Conservation (phyloP, 2,888 invertebrate species). For the Catocala sponsa region DNA sequence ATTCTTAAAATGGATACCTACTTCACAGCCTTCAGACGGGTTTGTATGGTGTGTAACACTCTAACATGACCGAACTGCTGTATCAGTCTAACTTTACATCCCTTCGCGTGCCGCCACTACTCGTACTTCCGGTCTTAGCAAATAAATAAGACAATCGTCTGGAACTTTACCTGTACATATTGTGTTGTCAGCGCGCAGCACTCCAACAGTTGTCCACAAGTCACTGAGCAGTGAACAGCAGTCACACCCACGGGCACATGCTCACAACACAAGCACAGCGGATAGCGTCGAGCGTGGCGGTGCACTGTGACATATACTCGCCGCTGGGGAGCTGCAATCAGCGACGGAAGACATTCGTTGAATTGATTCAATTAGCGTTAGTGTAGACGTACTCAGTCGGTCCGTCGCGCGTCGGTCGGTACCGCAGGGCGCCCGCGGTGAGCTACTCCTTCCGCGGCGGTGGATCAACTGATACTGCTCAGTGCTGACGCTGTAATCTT, state of each 20-base stretch:
- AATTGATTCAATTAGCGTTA: constrained; percentile 79
- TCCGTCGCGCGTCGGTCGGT: constrained; percentile 47
- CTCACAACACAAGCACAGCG: constrained; percentile 44
- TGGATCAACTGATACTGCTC: constrained; percentile 77
- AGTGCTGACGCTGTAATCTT: constrained; percentile 73
- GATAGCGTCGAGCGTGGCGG: constrained; percentile 30
- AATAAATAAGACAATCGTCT: too few species aligned
- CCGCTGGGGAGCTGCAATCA: constrained; percentile 63
- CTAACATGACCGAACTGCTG: too few species aligned
- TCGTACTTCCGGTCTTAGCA: too few species aligned
- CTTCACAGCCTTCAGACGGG: too few species aligned
- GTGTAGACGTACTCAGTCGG: constrained; percentile 42
- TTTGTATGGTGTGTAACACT: too few species aligned
- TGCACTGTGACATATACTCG: constrained; percentile 37
- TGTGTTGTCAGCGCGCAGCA: constrained; percentile 29
- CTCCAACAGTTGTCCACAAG: constrained; percentile 28
- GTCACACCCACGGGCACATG: constrained; percentile 54
- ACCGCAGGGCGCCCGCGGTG: constrained; percentile 48
- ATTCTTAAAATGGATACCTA: too few species aligned
- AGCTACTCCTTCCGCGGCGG: constrained; percentile 68
- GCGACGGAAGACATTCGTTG: constrained; percentile 77
- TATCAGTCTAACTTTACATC: too few species aligned
- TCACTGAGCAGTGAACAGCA: constrained; percentile 26
- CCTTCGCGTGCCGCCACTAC: too few species aligned
- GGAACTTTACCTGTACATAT: constrained; percentile 62